Conservation (phyloP, 2,888 invertebrate species). For the Ophion ventricosus region DNA sequence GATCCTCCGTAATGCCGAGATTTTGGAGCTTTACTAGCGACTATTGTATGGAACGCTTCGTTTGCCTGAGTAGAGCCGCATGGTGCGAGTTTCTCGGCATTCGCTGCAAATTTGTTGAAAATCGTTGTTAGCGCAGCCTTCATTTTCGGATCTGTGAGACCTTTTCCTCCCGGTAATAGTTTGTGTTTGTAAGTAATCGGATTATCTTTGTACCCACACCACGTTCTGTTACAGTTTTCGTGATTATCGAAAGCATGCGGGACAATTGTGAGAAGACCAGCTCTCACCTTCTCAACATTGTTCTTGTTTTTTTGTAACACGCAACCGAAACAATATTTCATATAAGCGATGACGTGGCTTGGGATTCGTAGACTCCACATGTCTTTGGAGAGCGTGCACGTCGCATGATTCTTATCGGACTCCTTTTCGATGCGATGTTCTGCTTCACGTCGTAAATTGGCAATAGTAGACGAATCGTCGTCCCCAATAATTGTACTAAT, state of each 20-base stretch:
- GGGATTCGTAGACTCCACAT: constrained; percentile 42
- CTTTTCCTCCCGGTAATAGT: constrained; percentile 33
- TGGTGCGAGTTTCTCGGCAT: constrained; percentile 53
- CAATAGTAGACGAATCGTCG: constrained; percentile 68
- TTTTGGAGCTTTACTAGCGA: constrained; percentile 52
- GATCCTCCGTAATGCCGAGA: constrained; percentile 55
- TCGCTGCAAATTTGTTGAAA: constrained; percentile 43
- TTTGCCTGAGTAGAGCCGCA: constrained; percentile 61
- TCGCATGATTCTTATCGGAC: constrained; percentile 53
- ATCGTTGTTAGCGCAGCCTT: constrained; percentile 6
- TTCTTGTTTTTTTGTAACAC: constrained; percentile 58
- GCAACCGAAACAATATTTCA: constrained; percentile 68
- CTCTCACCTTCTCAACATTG: constrained; percentile 45
- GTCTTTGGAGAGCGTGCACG: constrained; percentile 29
- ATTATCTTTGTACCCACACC: constrained; percentile 64
- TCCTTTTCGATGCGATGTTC: constrained; percentile 57
- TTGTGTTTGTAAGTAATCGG: constrained; percentile 56
- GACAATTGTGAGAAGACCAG: constrained; percentile 63
- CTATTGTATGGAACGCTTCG: constrained; percentile 53
- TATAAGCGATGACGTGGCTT: constrained; percentile 59
- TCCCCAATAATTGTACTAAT: constrained; percentile 68
- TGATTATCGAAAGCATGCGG: constrained; percentile 69
- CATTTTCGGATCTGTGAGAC: constrained; percentile 17
- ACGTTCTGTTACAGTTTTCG: constrained; percentile 60
- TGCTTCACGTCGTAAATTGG: constrained; percentile 60